Base-by-base conservation (phyloP, 2,113 vertebrate species). In the Pithys albifrons region DNA sequence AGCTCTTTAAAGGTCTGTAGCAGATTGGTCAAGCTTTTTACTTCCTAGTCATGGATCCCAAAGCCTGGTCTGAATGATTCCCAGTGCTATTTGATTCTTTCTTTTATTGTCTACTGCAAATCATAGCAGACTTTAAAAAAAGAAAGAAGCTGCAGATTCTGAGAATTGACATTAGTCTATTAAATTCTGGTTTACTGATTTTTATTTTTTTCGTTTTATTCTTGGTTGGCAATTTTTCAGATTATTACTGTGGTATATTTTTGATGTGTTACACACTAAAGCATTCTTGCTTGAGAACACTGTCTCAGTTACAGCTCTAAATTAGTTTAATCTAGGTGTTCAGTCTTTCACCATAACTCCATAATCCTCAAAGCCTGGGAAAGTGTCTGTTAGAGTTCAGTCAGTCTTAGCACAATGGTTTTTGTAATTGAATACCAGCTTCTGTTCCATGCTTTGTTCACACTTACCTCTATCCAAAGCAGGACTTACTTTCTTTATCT, bases 311-410 rank as follows among this genome's bases (percentile, higher is more conserved):
- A 64, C 64, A 78, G 20, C 45, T 95, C 46, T 70, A 12, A 78
- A 17, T 76, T 69, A 33, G 35, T 73, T 89, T 80, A 52, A 78
- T 87, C 65, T 71, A 51, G 65, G 20, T 77, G 39, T 84, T 95
- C 59, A 78, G 43, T n/a, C 55, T 95, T 81, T 87, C 39, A 72
- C 65, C 10, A 3, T 19, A 45, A n/a, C 39, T 77, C 39, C 37
- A 45, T 89, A 75, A 52, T 87, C 77, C 72, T 87, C 73, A 85
- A 81, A 95, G 86, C 52, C 81, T 95, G 94, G 89, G 89, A 93
- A 93, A 69, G 80, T 81, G 55, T 95, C 65, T 67, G 29, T 84
- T 92, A 78, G 83, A 52, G 83, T 39, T 85, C 70, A 74, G 58
- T 76, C 54, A 72, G 29, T 71, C 3, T 23, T 71, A 86, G 55